phyloP scores from a whole-genome alignment of 1,140 invertebrate genomes.

The Rhagoletis zephyria region DNA sequence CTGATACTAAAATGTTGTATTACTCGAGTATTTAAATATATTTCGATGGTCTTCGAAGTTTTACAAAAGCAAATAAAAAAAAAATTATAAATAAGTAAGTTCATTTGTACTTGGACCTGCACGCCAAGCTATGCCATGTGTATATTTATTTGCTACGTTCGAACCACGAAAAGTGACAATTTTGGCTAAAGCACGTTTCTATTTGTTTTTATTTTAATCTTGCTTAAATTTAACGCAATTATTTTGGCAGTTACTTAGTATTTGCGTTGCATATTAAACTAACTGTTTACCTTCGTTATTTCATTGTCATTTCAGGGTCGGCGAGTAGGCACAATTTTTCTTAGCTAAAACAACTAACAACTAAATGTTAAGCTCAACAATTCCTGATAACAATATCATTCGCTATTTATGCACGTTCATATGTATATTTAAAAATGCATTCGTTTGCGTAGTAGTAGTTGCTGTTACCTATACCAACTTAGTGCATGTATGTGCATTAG shows the following conservation, averaged over 20 bases:
- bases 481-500: too few relatives aligned
- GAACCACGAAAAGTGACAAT: slow-evolving; percentile 1
- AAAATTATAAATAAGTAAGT: too few relatives aligned
- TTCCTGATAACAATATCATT: too few relatives aligned
- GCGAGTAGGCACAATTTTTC: neutral
- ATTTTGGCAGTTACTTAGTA: slow-evolving; percentile 12
- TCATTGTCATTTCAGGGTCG: neutral
- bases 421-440: too few relatives aligned
- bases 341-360: too few relatives aligned
- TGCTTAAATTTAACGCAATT: neutral
- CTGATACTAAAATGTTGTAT: neutral
- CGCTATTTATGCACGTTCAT: too few relatives aligned
- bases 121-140: too few relatives aligned
- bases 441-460: too few relatives aligned
- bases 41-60: neutral
- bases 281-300: neutral
- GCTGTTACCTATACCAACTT: too few relatives aligned
- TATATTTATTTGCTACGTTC: neutral
- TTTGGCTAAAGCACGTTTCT: neutral
- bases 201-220: neutral
- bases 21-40: neutral
- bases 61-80: neutral
- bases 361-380: too few relatives aligned
- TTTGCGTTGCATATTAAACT: neutral
- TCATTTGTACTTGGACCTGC: too few relatives aligned